These are phyloP conservation scores for Hippocampus comes DNA, from an alignment of 2,113 vertebrate species.

Conservation along the genomic window DNA sequence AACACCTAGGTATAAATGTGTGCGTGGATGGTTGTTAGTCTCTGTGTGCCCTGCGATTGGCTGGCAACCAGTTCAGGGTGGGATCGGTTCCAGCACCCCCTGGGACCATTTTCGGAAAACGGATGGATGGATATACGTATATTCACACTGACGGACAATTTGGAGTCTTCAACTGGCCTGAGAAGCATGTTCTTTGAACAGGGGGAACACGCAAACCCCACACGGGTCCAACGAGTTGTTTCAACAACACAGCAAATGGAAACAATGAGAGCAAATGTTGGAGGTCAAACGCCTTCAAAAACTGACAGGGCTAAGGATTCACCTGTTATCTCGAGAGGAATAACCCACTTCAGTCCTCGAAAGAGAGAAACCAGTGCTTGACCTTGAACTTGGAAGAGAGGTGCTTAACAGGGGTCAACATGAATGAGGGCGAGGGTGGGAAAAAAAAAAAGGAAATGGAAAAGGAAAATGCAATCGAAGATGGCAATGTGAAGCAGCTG, in stretches of 20 bases:
- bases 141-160: no score
- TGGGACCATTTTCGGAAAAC: no score
- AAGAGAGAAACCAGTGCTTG: conserved; percentile 1
- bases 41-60: no score
- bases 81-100: no score
- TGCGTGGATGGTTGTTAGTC: no score
- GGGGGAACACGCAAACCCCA: neutral
- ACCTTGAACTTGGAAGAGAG: conserved; percentile 20
- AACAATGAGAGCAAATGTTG: conserved; percentile 12
- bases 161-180: no score
- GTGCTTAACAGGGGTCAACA: conserved; percentile 20
- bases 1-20: no score
- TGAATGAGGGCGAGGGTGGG: neutral
- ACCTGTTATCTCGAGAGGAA: conserved; percentile 20
- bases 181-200: neutral
- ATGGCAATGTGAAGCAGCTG: conserved; percentile 1
- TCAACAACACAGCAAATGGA: neutral
- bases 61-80: no score
- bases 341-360: conserved; percentile 24
- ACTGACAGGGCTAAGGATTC: conserved; percentile 11
- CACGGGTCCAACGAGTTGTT: neutral
- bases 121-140: no score
- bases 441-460: neutral
- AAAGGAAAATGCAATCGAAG: neutral
- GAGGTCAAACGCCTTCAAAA: conserved; percentile 37